Evolutionary conservation across 2,113 vertebrate species (phyloP), one percentile per base, ranked within the genome.

Genomic region (Neogale vison): DNA sequence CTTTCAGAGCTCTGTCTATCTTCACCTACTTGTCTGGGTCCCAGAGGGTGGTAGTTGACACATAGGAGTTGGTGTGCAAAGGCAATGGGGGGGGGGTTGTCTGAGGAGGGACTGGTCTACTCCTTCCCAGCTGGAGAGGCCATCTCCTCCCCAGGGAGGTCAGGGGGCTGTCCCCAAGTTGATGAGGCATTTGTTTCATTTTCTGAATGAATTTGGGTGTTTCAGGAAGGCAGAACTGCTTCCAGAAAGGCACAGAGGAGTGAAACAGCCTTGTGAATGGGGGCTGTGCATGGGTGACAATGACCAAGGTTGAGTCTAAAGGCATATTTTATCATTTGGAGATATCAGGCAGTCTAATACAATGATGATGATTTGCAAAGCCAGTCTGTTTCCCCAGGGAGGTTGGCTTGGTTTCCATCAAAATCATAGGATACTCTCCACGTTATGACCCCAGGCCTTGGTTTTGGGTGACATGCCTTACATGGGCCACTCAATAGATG

Each of bases 321-420:
- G 77, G 21, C 80, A 57, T 65, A 17, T 87, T 83, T 96, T 26
- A 91, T 52, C 57, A 91, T 96, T 93, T 97, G 21, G 23, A 90
- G 93, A 93, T 88, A 90, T 85, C 76, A 67, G 1, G 36, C 18
- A 36, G 92, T 36, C 89, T 86, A 94, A 90, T 90, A 77, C 84
- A 97, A 88, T 20, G 65, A 77, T 76, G 26, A 45, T 6, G 17
- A 11, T 81, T 81, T 97, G 69, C 52, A 88, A 57, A 74, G 24
- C 11, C 29, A n/a, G 74, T 18, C 69, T 77, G 47, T 9, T 71
- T 95, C 84, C 57, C 50, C 29, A 67, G 84, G 90, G 93, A 82
- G 39, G 74, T 69, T 42, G 88, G 67, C 88, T 94, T 88, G 69
- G n/a, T 92, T 88, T 95, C 88, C 83, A 93, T 80, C 87, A 84